Base-by-base conservation (phyloP, 2,888 invertebrate genomes). In the Macrostomum cliftonense region DNA sequence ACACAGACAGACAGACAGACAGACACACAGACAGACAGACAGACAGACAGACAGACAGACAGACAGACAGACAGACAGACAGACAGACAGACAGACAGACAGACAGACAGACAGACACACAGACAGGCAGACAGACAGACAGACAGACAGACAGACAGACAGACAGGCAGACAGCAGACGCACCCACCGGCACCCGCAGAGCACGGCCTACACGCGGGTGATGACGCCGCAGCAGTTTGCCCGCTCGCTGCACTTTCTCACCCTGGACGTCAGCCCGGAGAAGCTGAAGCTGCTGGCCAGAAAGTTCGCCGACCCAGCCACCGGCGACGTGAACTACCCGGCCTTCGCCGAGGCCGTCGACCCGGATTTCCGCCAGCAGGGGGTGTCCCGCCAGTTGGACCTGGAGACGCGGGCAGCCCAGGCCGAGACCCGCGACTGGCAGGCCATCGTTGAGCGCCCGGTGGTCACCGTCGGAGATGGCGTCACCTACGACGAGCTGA, bases 281-380 rank as follows among this genome's bases (percentile, higher is more conserved):
- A 67, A 69, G 46, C 55, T 67, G 45, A 63, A 64, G 46, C 60
- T 70, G 38, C 52, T 70, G 28, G 58, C 62, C 47, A 52, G 57
- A 40, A 70, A 68, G 57, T 70, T 69, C 58, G 62, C 63, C 46
- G 67, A 66, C 52, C 62, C 63, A 16, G 57, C 57, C 9, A 61
- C 62, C 36, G 67, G 67, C 0, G 68, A 68, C 52, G 60, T 70
- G 46, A 68, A 70, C 57, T 70, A 70, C 54, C 65, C 69, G 39
- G 64, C 66, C 11, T 70, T 69, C 59, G 67, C 68, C 21, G 68
- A 70, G 54, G 59, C 62, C 38, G 65, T 68, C 4, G 70, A 70
- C 53, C 56, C 60, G 17, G 48, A 48, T 14, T 50, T 50, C 28
- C 11, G 21, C 19, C 44, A 28, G 44, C 21, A 28, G 44, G 5